Evolutionary conservation across 1,140 invertebrate genomes (phyloP), one percentile per base, ranked within the genome.

Genomic region (Trialeurodes vaporariorum): DNA sequence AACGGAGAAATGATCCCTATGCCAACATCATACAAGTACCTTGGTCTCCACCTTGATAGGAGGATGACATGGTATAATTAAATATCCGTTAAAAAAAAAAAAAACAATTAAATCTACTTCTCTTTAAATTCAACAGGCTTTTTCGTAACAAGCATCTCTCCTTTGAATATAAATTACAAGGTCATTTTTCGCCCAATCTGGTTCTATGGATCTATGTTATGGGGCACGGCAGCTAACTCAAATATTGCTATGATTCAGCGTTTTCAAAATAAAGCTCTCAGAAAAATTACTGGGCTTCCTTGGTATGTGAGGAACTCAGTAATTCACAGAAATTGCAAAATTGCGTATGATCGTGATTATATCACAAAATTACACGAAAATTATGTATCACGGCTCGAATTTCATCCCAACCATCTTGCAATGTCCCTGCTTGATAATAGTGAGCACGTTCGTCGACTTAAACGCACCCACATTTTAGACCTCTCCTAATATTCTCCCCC

Each of bases 111-210:
- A 60, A 70, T 49, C 25, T 67, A 22, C 40, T 40, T 49, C 61
- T 67, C n/a, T 25, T 59, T 2, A 64, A 70, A 65, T 27, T 65
- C 62, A 70, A 72, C 27, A 75, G 71, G 72, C 59, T n/a, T n/a
- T n/a, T n/a, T n/a, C n/a, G n/a, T n/a, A n/a, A n/a, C n/a, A n/a
- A n/a, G n/a, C n/a, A n/a, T n/a, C n/a, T n/a, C n/a, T n/a, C n/a
- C n/a, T n/a, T n/a, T n/a, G n/a, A n/a, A n/a, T n/a, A n/a, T n/a
- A n/a, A n/a, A n/a, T n/a, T n/a, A n/a, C n/a, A n/a, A n/a, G n/a
- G n/a, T n/a, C n/a, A n/a, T n/a, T n/a, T n/a, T n/a, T n/a, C n/a
- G n/a, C n/a, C n/a, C 49, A 58, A 58, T 12, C 12, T 58, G n/a
- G 12, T 58, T 12, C 49, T 58, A 58, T 58, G 49, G 49, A 12